Base-by-base conservation (phyloP, 2,113 vertebrate genomes). In the Ranitomeya imitator region DNA sequence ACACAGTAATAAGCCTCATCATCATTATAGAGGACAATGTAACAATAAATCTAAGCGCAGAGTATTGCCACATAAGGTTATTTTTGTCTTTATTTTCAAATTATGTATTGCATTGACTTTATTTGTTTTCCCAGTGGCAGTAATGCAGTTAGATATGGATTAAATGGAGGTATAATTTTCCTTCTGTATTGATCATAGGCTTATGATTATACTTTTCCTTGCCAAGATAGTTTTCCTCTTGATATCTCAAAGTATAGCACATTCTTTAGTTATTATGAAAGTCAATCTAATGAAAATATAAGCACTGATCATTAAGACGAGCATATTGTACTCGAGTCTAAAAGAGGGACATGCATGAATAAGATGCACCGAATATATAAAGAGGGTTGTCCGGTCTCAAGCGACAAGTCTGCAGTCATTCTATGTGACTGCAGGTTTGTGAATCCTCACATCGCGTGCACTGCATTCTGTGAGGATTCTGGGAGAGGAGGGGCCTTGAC, bases 81-180 rank as follows among this genome's bases (percentile, higher is more conserved):
- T 84, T 83, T 69, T 71, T 63, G 19, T 19, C 12, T 65, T 13
- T 4, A 52, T 65, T 51, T 67, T 15, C 23, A n/a, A 55, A 14
- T 77, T 61, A 77, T 63, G 60, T 67, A 79, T 86, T 86, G 85
- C 76, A 79, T n/a, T 65, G 78, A 59, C 55, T 73, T 31, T 31
- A 7, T 13, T 60, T 31, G 54, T 76, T 76, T 60, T 37, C 55
- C 37, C 11, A 60, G 74, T 85, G 67, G 26, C 83, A 85, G 55
- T 69, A 73, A 73, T 57, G 54, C 67, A 23, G 83, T 85, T 77
- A 86, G 79, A 79, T 86, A 86, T 76, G 74, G 74, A 79, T 86
- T 65, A 78, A 65, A 86, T 79, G 37, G 74, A 65, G 37, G 73
- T 79, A 65, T 86, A 79, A 78, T 86, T 78, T 86, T 65, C 60